Conservation (phyloP, 2,888 invertebrate species). For the Andrena hattorfiana region DNA sequence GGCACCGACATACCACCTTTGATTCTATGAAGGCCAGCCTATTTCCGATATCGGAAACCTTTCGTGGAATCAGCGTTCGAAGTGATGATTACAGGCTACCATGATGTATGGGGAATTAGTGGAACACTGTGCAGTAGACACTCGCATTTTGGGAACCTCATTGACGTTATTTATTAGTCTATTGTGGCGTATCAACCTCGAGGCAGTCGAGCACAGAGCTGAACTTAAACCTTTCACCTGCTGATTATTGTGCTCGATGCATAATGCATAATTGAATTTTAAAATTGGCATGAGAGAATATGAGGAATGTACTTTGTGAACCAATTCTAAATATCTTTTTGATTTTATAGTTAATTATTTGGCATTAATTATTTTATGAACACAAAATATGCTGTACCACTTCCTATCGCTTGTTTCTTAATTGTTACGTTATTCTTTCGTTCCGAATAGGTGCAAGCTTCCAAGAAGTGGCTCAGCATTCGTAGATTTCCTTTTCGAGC, state of each 20-base stretch:
- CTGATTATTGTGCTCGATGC: not conserved
- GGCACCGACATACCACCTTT: slow-evolving; percentile 77
- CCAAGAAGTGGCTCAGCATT: not conserved
- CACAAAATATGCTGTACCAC: too few relatives aligned
- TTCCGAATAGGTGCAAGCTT: not conserved
- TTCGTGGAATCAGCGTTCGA: slow-evolving; percentile 66
- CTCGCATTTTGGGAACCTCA: slow-evolving; percentile 23
- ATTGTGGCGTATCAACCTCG: slow-evolving; percentile 8
- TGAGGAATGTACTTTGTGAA: too few relatives aligned
- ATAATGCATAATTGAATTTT: not conserved
- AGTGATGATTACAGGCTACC: slow-evolving; percentile 63
- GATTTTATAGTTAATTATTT: too few relatives aligned
- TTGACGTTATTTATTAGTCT: slow-evolving; percentile 36
- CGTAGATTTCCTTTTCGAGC: not conserved
- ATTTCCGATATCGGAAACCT: slow-evolving; percentile 77
- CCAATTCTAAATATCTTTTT: too few relatives aligned
- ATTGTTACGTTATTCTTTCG: not conserved
- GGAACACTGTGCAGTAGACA: slow-evolving; percentile 2
- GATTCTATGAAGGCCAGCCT: slow-evolving; percentile 69
- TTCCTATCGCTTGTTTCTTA: not conserved
- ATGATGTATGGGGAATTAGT: slow-evolving; percentile 45
- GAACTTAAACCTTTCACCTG: not conserved
- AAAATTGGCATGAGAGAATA: not conserved
- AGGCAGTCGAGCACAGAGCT: not conserved
- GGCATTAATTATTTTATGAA: too few relatives aligned